Percentiles rank a stretch among this genome's conserved stretches.
Evolutionary conservation across 2,888 invertebrate genomes (phyloP).

Genomic region (Agonopterix arenella): DNA sequence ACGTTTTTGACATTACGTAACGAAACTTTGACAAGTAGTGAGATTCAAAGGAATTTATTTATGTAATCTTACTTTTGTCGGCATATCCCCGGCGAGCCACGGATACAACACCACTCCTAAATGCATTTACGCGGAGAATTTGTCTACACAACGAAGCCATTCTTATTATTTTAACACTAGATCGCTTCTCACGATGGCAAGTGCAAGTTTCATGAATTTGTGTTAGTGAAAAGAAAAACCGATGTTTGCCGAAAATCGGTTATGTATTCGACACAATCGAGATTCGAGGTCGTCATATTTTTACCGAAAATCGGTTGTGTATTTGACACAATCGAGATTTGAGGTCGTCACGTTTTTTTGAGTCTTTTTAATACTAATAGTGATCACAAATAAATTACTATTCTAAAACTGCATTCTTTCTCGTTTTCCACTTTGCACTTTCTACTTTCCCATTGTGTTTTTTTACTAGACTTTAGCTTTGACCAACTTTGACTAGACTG

Average conservation of each 20-base stretch:
- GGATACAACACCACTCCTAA: conserved; percentile 79
- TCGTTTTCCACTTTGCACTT: too few relatives aligned
- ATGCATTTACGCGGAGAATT: conserved; percentile 79
- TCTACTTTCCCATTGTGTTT: too few relatives aligned
- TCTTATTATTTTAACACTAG: conserved; percentile 63
- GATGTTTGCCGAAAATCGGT: conserved; percentile 10
- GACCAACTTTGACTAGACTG: too few relatives aligned
- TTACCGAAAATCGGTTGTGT: too few relatives aligned
- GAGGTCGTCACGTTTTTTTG: too few relatives aligned
- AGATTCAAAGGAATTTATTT: conserved; percentile 22
- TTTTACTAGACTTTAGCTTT: too few relatives aligned
- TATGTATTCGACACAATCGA: neutral
- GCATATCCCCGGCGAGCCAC: conserved; percentile 78
- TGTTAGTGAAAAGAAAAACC: conserved; percentile 24
- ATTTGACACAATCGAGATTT: too few relatives aligned
- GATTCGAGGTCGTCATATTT: too few relatives aligned
- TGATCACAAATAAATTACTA: too few relatives aligned
- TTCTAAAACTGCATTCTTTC: too few relatives aligned
- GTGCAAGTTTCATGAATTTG: conserved; percentile 34
- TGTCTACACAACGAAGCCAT: conserved; percentile 88
- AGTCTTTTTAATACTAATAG: too few relatives aligned
- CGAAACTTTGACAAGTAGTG: conserved; percentile 52
- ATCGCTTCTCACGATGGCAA: conserved; percentile 69
- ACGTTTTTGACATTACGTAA: conserved; percentile 70
- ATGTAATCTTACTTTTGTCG: conserved; percentile 78